Conservation (phyloP, 2,888 invertebrate species). For the Eristalis arbustorum region DNA sequence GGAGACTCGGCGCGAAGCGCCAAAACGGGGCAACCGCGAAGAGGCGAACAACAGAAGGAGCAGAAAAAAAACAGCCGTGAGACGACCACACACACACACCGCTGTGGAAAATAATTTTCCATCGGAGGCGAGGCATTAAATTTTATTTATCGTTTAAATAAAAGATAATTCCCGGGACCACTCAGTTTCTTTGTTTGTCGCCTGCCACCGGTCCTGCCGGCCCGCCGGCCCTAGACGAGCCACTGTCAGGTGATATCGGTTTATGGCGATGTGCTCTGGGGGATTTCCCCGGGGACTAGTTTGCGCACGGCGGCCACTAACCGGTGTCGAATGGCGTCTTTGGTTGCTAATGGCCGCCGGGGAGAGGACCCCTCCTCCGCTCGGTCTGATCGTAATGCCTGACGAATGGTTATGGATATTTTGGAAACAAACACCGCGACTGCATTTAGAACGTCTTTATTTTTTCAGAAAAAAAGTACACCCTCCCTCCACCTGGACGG, state of each 20-base stretch:
- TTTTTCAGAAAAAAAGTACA: neutral
- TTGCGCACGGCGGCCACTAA: conserved; percentile 46
- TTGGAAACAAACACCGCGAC: neutral
- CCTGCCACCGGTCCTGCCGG: neutral
- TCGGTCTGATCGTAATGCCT: conserved; percentile 39
- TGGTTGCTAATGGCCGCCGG: conserved; percentile 21
- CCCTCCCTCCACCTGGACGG: neutral
- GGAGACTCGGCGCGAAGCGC: conserved; percentile 18
- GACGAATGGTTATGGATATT: conserved; percentile 57
- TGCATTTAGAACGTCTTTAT: neutral
- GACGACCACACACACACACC: neutral
- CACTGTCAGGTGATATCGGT: conserved; percentile 66
- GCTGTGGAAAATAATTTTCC: conserved; percentile 42
- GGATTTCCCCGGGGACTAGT: conserved; percentile 63
- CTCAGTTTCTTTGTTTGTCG: conserved; percentile 20
- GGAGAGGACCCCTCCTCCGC: neutral
- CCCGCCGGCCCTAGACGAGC: conserved; percentile 30
- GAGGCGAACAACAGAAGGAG: neutral
- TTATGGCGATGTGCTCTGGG: conserved; percentile 55
- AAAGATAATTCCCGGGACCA: conserved; percentile 32
- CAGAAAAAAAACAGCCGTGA: conserved; percentile 57
- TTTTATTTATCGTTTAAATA: conserved; percentile 70
- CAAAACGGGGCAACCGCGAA: neutral
- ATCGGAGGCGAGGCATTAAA: conserved; percentile 55
- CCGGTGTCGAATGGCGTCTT: conserved; percentile 33